Evolutionary conservation across 2,797 vertebrate genomes (phyloP).

Genomic region (Emydoidea blandingii): DNA sequence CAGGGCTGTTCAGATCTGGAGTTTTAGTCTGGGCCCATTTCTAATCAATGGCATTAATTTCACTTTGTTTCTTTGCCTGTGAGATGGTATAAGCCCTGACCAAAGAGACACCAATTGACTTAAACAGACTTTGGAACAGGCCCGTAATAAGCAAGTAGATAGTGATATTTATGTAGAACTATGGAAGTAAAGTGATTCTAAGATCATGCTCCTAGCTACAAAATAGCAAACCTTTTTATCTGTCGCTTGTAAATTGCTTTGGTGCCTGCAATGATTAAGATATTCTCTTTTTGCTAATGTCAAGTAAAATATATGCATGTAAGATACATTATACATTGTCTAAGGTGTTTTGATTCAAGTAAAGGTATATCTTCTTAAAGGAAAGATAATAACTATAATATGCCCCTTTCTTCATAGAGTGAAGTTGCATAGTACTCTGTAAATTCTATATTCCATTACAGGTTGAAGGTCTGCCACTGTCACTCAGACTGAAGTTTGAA

Average conservation of each 20-base stretch:
- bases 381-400: not conserved
- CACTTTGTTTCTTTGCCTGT: not conserved
- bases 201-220: not conserved
- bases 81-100: not conserved
- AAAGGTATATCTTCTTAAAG: not conserved
- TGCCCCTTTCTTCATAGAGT: not conserved
- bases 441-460: constrained; percentile 5
- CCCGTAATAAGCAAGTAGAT: not conserved
- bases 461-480: not conserved
- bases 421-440: not conserved
- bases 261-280: not conserved
- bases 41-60: not conserved
- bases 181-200: not conserved
- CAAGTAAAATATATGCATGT: not conserved
- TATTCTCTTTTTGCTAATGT: not conserved
- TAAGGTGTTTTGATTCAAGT: not conserved
- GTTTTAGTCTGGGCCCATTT: not conserved
- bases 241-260: not conserved
- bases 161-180: not conserved
- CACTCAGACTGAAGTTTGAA: constrained; percentile 15
- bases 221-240: not conserved
- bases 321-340: constrained; percentile 2
- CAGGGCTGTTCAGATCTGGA: not conserved
- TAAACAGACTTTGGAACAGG: not conserved
- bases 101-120: not conserved